phyloP scores from a whole-genome alignment of 2,797 vertebrate species.

The Sebastiscus albofasciatus region DNA sequence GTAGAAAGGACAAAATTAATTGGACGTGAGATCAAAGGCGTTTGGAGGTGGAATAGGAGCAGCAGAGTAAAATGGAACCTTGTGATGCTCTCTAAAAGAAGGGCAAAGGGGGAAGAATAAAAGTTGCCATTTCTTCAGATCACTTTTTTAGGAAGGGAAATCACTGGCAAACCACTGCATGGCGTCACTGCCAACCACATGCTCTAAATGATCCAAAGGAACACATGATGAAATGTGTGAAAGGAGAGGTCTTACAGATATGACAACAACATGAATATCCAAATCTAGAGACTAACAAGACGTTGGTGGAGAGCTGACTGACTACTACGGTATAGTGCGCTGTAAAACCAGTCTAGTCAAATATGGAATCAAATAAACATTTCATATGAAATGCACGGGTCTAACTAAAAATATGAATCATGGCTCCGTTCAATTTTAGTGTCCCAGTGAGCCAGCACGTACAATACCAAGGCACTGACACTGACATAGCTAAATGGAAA shows the following conservation, averaged over 20 bases:
- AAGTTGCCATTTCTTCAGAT: neutral
- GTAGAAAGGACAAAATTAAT: slow-evolving; percentile 57
- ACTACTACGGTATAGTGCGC: neutral
- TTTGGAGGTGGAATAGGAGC: slow-evolving; percentile 36
- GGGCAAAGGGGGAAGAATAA: neutral
- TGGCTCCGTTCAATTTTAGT: neutral
- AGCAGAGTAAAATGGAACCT: slow-evolving; percentile 30
- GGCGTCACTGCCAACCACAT: neutral
- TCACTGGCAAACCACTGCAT: neutral
- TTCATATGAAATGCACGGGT: neutral
- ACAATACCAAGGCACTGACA: neutral
- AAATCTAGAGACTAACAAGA: neutral
- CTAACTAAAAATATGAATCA: neutral
- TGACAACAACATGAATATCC: neutral
- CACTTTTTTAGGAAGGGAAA: neutral
- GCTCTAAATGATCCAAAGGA: neutral
- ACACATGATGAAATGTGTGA: neutral
- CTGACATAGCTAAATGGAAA: neutral
- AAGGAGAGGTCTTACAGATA: neutral
- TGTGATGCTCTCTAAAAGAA: slow-evolving; percentile 9
- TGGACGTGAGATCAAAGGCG: slow-evolving; percentile 55
- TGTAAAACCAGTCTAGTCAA: neutral
- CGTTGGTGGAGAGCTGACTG: neutral
- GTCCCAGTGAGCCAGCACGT: neutral
- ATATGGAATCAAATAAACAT: neutral